Evolutionary conservation across 2,113 vertebrate genomes (phyloP), one percentile per base, ranked within the genome.

Genomic region (Muntiacus muntjak): DNA sequence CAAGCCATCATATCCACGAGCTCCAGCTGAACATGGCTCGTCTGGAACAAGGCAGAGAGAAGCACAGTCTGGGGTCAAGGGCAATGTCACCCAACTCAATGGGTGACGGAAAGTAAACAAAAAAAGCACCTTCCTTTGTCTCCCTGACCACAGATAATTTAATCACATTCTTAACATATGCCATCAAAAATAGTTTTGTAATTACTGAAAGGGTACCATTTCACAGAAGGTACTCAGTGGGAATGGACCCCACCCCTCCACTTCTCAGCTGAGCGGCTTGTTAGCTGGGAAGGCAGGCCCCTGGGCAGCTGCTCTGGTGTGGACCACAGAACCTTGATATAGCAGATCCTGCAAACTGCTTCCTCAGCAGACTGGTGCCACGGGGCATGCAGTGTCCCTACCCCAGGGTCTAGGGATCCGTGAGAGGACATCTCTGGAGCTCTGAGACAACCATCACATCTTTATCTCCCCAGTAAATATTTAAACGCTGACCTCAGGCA

Each of bases 51-150:
- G n/a, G 21, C 5, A 15, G 58, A 87, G 28, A 52, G 71, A 36
- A 90, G 89, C n/a, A 76, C 3, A 25, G 81, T 21, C 86, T 74
- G 52, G n/a, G 21, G 74, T 95, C 17, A 58, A 91, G 54, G 43
- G 60, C 36, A 55, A 55, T 23, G 43, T n/a, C 86, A 78, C 36
- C 85, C 54, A 43, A 21, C 67, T 30, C 12, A 6, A 23, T 7
- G 33, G 12, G 60, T n/a, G 33, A 36, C 1, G 6, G 52, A 45
- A 94, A 67, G 52, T 6, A 55, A 85, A 78, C 52, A 28, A 21
- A 43, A 57, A 81, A 47, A 9, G 54, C 40, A 50, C 54, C 47
- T 60, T 95, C 81, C 57, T 86, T 28, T 81, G 71, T 40, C 67
- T 76, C 45, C 79, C 58, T 17, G 43, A 91, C 40, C 87, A 60